phyloP scores from a whole-genome alignment of 2,888 invertebrate species.

The Eupithecia pulchellata region DNA sequence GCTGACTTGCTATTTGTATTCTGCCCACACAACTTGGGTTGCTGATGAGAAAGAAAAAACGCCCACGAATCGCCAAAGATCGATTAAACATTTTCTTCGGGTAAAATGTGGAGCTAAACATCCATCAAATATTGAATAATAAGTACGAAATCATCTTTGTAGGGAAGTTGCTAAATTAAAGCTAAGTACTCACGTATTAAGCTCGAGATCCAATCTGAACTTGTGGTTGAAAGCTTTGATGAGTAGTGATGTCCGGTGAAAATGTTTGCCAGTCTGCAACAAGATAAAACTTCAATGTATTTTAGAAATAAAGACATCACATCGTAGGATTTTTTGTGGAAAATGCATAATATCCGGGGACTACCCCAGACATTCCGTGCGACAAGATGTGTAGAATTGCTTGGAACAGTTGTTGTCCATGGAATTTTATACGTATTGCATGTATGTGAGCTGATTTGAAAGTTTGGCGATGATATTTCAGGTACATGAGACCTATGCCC shows the following conservation, averaged over 20 bases:
- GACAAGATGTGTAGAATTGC: too few relatives aligned
- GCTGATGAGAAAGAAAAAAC: constrained; percentile 9
- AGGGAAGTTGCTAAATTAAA: background rate
- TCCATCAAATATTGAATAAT: background rate
- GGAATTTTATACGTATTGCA: too few relatives aligned
- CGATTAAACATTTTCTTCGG: background rate
- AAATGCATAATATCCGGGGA: background rate
- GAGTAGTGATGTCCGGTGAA: constrained; percentile 96
- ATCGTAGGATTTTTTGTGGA: background rate
- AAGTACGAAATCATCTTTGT: background rate
- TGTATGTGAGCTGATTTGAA: background rate
- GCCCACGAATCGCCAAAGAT: constrained; percentile 5
- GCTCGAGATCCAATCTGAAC: constrained; percentile 97
- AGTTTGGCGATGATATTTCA: background rate
- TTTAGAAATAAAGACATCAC: background rate
- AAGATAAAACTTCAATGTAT: constrained; percentile 50
- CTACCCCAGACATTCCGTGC: too few relatives aligned
- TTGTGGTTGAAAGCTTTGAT: constrained; percentile 99
- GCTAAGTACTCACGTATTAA: constrained; percentile 94
- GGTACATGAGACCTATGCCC: background rate
- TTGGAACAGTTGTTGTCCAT: too few relatives aligned
- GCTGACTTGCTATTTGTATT: constrained; percentile 26
- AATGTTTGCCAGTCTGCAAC: constrained; percentile 96
- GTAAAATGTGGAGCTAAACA: constrained; percentile 8
- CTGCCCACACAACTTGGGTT: constrained; percentile 11